phyloP scores from a whole-genome alignment of 2,113 vertebrate genomes.

The Lycocorax pyrrhopterus region DNA sequence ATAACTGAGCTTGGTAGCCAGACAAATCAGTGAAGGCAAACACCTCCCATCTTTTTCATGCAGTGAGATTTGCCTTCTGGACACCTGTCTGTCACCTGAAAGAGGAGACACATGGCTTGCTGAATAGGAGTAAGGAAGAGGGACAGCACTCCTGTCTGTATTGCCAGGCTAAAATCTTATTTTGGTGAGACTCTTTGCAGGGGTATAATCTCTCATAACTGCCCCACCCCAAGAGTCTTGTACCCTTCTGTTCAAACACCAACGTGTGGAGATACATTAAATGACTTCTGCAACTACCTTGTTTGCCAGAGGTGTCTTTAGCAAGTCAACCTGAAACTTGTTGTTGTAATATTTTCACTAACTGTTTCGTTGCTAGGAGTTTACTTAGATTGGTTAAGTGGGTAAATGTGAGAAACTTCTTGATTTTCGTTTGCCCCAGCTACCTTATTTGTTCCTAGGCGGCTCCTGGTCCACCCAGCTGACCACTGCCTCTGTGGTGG shows the following conservation, averaged over 20 bases:
- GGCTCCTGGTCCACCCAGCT: not conserved
- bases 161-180: not conserved
- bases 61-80: not conserved
- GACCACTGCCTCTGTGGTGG: not conserved
- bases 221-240: not conserved
- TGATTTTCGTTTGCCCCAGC: not conserved
- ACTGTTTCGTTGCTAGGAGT: not conserved
- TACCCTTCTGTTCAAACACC: not conserved
- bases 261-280: not conserved
- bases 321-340: conserved; percentile 23
- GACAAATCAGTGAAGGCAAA: not conserved
- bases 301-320: not conserved
- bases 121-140: not conserved
- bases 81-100: not conserved
- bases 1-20: not conserved
- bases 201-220: not conserved
- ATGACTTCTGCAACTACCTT: not conserved
- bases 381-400: not conserved
- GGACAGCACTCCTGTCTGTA: not conserved
- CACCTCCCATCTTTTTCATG: not conserved
- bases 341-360: not conserved
- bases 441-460: not conserved
- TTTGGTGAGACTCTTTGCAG: not conserved
- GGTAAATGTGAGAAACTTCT: not conserved
- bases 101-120: not conserved